Evolutionary conservation across 2,797 vertebrate species (phyloP), one percentile per base, ranked within the genome.

Genomic region (Selene dorsalis): DNA sequence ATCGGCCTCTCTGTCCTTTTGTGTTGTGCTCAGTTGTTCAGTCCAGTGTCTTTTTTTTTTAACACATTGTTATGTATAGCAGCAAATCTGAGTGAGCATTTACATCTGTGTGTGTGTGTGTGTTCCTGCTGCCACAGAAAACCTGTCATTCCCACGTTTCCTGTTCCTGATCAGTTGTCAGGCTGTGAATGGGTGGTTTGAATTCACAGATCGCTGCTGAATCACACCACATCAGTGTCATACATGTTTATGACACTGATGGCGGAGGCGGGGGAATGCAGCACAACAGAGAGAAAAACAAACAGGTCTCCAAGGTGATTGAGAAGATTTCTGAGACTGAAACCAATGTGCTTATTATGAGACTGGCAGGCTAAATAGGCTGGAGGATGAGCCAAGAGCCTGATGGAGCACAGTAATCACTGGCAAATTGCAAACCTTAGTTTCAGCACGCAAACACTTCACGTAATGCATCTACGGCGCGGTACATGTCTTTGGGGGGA

Each of bases 251-350:
- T 90, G 87, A 88, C 89, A 88, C 88, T 84, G 87, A 89, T 77
- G 84, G 87, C 5, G 53, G 87, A 87, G 90, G 87, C 75, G 87
- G 69, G 75, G 55, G 75, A 76, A 53, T 69, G 86, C 79, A 72
- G 71, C 76, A 78, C 69, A 87, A 78, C 61, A 77, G 82, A 60
- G 72, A 81, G 76, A 81, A 88, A 91, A 92, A 93, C 86, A 92
- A 94, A 93, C 88, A 91, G 88, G 91, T 93, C 91, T 91, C 91
- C 90, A 89, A 92, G 88, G 92, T 91, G 91, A 94, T 86, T 5
- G 67, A 67, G 88, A 84, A 80, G 69, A 88, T 91, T 91, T 92
- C 88, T 84, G 82, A 85, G 83, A 80, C 84, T 80, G 85, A 89
- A 92, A 93, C 91, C 90, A 89, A 91, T 82, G 89, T 86, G 90